These are phyloP conservation scores for Agrotis segetum DNA, from an alignment of 2,888 invertebrate species.

Conservation along the genomic window DNA sequence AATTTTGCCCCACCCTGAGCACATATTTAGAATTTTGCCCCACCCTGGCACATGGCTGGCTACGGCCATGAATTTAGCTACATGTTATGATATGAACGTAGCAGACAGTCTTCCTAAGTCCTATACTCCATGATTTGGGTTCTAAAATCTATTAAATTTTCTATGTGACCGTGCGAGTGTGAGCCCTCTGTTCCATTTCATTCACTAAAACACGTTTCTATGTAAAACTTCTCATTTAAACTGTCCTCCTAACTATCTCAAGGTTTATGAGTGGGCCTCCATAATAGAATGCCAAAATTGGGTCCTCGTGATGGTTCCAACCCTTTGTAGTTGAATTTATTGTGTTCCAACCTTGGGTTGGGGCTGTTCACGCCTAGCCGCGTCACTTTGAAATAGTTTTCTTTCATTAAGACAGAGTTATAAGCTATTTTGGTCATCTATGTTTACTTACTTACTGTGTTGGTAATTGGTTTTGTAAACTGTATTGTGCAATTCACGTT, in stretches of 20 bases:
- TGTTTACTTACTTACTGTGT: background rate
- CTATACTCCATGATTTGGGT: too few relatives aligned
- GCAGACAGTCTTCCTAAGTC: too few relatives aligned
- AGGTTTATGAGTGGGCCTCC: constrained; percentile 46
- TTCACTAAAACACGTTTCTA: background rate
- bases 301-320: constrained; percentile 40
- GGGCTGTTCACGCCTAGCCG: constrained; percentile 10
- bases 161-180: background rate
- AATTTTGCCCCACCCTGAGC: too few relatives aligned
- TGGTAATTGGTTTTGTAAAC: background rate
- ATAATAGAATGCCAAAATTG: constrained; percentile 62
- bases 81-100: too few relatives aligned
- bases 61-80: too few relatives aligned
- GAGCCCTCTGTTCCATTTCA: background rate
- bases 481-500: background rate
- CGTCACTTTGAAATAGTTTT: constrained; percentile 40
- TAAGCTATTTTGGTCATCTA: background rate
- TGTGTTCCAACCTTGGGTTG: constrained; percentile 37
- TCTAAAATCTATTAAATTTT: too few relatives aligned
- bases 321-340: constrained; percentile 56
- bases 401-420: constrained; percentile 11
- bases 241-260: constrained; percentile 34
- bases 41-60: too few relatives aligned
- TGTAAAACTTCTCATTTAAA: constrained; percentile 43
- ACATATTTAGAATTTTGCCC: too few relatives aligned